These are phyloP conservation scores for Chelonus insularis DNA, from an alignment of 1,140 invertebrate species.

Conservation along the genomic window DNA sequence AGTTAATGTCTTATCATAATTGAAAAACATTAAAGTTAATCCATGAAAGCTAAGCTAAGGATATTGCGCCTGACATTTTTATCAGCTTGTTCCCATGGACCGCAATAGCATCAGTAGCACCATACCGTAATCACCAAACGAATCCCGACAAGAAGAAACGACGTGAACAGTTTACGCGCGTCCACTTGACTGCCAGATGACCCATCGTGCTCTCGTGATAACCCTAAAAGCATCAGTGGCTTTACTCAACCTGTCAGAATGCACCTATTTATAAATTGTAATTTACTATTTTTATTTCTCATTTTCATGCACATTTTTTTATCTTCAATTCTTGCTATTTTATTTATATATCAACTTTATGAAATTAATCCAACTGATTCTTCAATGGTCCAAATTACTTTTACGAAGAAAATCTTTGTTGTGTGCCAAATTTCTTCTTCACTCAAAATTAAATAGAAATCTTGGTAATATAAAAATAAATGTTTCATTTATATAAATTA, in stretches of 20 bases:
- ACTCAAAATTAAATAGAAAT: too few species aligned
- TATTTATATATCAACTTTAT: too few species aligned
- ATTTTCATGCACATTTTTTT: conserved; percentile 10
- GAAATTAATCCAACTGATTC: too few species aligned
- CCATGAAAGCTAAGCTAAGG: not conserved
- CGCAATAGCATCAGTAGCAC: conserved; percentile 52
- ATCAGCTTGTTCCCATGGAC: conserved; percentile 57
- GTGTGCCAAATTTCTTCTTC: too few species aligned
- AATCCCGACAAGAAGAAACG: conserved; percentile 27
- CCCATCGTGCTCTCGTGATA: conserved; percentile 56
- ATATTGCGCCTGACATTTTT: conserved; percentile 46
- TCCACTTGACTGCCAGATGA: conserved; percentile 62
- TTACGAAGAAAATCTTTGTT: too few species aligned
- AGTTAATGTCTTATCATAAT: too few species aligned
- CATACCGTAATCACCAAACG: conserved; percentile 42
- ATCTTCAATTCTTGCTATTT: conserved; percentile 5
- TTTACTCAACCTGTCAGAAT: conserved; percentile 57
- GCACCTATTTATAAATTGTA: conserved; percentile 57
- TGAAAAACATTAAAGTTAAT: not conserved
- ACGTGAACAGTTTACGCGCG: conserved; percentile 41
- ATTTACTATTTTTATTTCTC: conserved; percentile 38
- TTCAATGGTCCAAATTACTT: too few species aligned
- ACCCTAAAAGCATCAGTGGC: conserved; percentile 59
- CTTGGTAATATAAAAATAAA: too few species aligned
- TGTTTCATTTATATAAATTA: too few species aligned